phyloP scores from a whole-genome alignment of 2,797 vertebrate species.

The Rhinogobio ventralis region DNA sequence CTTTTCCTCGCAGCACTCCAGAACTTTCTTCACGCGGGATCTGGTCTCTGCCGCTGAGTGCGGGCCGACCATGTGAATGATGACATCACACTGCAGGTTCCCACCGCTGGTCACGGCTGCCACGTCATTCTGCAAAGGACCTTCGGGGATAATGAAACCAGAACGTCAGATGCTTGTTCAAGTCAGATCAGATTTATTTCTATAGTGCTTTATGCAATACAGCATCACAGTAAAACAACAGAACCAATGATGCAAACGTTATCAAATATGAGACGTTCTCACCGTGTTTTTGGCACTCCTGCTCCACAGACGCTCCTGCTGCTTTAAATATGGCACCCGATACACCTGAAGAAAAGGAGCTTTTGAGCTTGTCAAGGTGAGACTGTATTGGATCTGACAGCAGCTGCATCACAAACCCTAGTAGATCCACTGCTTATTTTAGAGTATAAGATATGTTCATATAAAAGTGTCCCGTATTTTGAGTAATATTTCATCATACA shows the following conservation, averaged over 20 bases:
- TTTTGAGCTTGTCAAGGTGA: not conserved
- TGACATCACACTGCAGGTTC: constrained; percentile 65
- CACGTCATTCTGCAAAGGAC: constrained; percentile 54
- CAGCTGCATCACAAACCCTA: no score
- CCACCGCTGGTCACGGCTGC: constrained; percentile 67
- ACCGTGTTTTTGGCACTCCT: constrained; percentile 64
- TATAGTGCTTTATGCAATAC: no score
- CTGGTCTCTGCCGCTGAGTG: constrained; percentile 44
- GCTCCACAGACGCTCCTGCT: constrained; percentile 61
- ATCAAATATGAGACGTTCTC: constrained; percentile 27
- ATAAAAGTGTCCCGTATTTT: not conserved
- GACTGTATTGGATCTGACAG: not conserved
- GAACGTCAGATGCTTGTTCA: not conserved
- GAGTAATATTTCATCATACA: not conserved
- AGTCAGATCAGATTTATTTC: no score
- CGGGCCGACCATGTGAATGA: constrained; percentile 69
- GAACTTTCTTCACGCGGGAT: constrained; percentile 62
- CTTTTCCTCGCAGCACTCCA: constrained; percentile 68
- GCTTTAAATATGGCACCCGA: constrained; percentile 67
- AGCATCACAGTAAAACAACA: no score
- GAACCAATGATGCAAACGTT: no score
- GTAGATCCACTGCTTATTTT: not conserved
- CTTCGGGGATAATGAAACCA: constrained; percentile 46
- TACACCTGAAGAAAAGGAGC: constrained; percentile 60
- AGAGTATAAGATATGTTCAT: not conserved